Evolutionary conservation across 1,140 invertebrate species (phyloP).

Genomic region (Macrobrachium nipponense): DNA sequence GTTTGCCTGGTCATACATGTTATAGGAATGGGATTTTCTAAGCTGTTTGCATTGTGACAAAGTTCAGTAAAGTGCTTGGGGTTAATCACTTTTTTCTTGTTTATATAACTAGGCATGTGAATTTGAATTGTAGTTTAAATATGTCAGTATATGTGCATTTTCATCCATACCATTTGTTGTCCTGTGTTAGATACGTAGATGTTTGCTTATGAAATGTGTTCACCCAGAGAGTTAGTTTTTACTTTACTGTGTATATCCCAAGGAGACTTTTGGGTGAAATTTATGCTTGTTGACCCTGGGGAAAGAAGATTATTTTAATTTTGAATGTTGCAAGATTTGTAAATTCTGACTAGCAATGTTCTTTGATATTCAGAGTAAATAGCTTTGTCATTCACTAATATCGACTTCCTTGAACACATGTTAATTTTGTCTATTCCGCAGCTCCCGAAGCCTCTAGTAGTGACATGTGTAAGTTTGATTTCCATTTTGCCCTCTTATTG

Average conservation of each 20-base stretch:
- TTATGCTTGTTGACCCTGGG: too few relatives aligned
- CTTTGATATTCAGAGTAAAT: too few relatives aligned
- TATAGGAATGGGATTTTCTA: too few relatives aligned
- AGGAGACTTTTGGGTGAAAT: too few relatives aligned
- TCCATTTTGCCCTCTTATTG: conserved; percentile 33
- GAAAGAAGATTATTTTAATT: too few relatives aligned
- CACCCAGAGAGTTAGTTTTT: not conserved
- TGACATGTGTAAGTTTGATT: conserved; percentile 56
- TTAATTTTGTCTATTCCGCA: conserved; percentile 49
- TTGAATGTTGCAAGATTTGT: too few relatives aligned
- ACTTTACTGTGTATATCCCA: too few relatives aligned
- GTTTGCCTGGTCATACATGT: not conserved
- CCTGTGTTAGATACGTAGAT: conserved; percentile 1
- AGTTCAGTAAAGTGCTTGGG: too few relatives aligned
- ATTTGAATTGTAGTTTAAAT: not conserved
- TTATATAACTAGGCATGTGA: not conserved
- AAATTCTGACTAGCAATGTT: too few relatives aligned
- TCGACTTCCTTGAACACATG: conserved; percentile 24
- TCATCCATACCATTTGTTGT: not conserved
- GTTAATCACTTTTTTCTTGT: too few relatives aligned
- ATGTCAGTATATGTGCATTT: not conserved
- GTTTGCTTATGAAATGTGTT: not conserved
- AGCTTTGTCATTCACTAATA: not conserved
- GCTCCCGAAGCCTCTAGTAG: conserved; percentile 57
- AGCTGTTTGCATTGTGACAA: too few relatives aligned